Conservation (phyloP, 2,888 invertebrate genomes). For the Druceiella hillmani region DNA sequence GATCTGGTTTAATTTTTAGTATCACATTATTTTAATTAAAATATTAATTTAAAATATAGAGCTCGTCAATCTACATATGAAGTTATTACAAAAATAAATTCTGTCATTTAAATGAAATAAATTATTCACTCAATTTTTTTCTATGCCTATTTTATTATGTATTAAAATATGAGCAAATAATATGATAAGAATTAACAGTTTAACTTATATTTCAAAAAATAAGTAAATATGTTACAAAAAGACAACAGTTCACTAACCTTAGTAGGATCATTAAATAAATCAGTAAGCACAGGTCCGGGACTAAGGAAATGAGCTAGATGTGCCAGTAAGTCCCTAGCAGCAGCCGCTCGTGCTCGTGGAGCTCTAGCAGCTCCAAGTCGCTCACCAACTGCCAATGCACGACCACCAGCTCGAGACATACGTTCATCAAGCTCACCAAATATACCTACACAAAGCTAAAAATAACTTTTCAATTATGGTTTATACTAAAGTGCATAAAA, state of each 20-base stretch:
- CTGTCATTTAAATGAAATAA: too few species aligned
- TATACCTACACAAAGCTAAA: constrained; percentile 73
- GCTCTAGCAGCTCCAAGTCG: constrained; percentile 96
- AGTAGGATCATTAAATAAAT: constrained; percentile 80
- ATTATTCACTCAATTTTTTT: too few species aligned
- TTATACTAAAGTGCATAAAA: constrained; percentile 7
- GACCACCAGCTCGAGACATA: constrained; percentile 94
- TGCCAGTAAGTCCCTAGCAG: constrained; percentile 88
- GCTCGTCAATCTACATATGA: too few species aligned
- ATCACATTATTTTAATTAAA: too few species aligned
- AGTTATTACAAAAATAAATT: too few species aligned
- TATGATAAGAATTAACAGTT: too few species aligned
- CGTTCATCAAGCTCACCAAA: constrained; percentile 92
- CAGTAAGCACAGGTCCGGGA: constrained; percentile 76
- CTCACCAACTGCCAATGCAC: constrained; percentile 97
- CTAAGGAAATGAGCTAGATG: constrained; percentile 89
- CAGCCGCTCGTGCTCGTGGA: constrained; percentile 89
- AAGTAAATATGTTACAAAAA: constrained; percentile 1
- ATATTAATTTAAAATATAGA: too few species aligned
- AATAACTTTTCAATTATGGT: constrained; percentile 17
- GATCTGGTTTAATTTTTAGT: too few species aligned
- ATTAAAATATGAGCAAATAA: too few species aligned
- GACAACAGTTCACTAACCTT: constrained; percentile 46
- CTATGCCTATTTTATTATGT: too few species aligned
- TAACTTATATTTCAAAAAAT: too few species aligned